phyloP scores from a whole-genome alignment of 23 tunicate genomes.

The Styela clava region DNA sequence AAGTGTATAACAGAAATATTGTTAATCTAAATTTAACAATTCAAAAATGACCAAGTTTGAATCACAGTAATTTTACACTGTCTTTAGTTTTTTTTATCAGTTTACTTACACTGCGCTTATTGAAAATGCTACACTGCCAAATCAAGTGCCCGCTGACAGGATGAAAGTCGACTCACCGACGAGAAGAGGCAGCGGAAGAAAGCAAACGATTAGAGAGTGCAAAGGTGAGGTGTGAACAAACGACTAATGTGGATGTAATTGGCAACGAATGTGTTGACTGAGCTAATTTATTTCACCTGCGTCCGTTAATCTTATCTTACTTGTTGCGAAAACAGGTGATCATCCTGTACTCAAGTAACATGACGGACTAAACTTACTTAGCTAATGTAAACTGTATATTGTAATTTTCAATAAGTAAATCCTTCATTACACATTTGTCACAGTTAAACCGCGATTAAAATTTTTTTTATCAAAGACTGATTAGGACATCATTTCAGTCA shows the following conservation, averaged over 20 bases:
- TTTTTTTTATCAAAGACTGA: not conserved
- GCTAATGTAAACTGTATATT: not conserved
- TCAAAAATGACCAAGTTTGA: no score
- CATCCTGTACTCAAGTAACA: not conserved
- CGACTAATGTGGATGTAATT: constrained; percentile 22
- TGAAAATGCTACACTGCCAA: not conserved
- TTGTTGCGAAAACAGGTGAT: not conserved
- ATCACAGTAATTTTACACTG: no score
- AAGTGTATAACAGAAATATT: no score
- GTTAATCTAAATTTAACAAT: no score
- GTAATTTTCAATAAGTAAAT: not conserved
- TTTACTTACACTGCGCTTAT: not conserved
- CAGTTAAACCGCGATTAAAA: not conserved
- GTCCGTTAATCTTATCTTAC: not conserved
- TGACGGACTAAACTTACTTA: not conserved
- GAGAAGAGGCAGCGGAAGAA: not conserved
- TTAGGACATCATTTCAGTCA: not conserved
- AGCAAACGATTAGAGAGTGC: not conserved
- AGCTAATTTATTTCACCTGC: constrained; percentile 3
- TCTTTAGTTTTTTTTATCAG: no score
- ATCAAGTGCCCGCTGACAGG: not conserved
- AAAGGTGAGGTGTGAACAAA: constrained; percentile 8
- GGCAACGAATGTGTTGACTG: constrained; percentile 23
- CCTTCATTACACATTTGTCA: not conserved
- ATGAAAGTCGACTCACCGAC: not conserved